Base-by-base conservation (phyloP, 2,113 vertebrate genomes). In the Delphinus delphis region DNA sequence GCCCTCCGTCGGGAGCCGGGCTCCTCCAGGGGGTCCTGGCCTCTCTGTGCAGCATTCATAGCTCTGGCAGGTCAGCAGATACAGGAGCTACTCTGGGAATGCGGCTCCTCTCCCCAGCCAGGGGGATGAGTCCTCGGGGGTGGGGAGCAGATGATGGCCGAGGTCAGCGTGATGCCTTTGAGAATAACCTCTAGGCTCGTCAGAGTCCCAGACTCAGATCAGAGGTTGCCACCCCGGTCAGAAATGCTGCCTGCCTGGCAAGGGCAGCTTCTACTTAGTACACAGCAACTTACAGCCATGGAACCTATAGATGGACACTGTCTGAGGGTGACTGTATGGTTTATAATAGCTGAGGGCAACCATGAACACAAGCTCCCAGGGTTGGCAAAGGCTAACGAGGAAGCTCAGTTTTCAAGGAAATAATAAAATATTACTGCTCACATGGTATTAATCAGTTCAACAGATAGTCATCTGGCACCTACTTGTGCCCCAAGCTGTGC, bases 41-140 rank as follows among this genome's bases (percentile, higher is more conserved):
- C 58, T 44, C 98, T 98, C 23, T 15, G 99, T 25, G 79, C 33
- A 10, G 97, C 94, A 7, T n/a, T 99, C 28, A 47, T 99, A 7
- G 36, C 98, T 31, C 84, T 99, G 31, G 68, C 99, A 80, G 60
- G 99, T 99, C 96, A 99, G 99, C 98, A 26, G 50, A 44, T 20
- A 13, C 11, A 67, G 63, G 53, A 13, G 11, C 2, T 60, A 6
- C 55, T 15, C 38, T 38, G 71, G 76, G 53, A 10, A 17, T 2
- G 5, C 0, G 1, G 44, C 26, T 38, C 25, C 18, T 55, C 55
- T 87, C 8, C 38, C 12, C 1, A 20, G 26, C 36, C n/a, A 26
- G 23, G 38, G 23, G 20, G 5, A 12, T 15, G 2, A 6, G 23
- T 73, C 62, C 31, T 23, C 33, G 2, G 13, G 17, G 58, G 9